Conservation (phyloP, 2,888 invertebrate genomes). For the Seira ritae region DNA sequence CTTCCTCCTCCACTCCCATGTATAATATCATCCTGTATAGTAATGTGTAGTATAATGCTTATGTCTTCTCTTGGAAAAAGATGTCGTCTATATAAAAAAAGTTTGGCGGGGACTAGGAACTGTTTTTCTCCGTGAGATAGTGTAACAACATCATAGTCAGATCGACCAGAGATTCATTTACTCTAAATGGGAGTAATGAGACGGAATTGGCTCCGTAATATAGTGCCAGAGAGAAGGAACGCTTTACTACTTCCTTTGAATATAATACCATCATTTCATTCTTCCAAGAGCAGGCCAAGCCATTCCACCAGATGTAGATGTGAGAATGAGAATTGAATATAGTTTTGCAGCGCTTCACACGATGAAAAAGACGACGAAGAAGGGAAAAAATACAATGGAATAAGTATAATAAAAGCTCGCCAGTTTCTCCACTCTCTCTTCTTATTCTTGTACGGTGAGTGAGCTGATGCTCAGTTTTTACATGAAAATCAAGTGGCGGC, state of each 20-base stretch:
- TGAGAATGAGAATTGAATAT: conserved; percentile 3
- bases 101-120: not conserved
- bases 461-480: too few relatives aligned
- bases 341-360: not conserved
- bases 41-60: not conserved
- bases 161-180: conserved; percentile 63
- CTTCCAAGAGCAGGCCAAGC: not conserved
- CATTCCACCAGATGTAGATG: not conserved
- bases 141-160: conserved; percentile 45
- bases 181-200: conserved; percentile 72
- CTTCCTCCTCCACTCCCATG: conserved; percentile 15
- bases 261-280: conserved; percentile 7
- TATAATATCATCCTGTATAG: not conserved
- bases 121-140: not conserved
- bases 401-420: too few relatives aligned
- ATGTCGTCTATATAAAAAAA: not conserved
- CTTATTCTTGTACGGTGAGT: too few relatives aligned
- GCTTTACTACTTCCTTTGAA: conserved; percentile 8
- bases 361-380: too few relatives aligned
- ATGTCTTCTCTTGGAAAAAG: conserved; percentile 5
- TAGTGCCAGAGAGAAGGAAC: not conserved
- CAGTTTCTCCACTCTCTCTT: too few relatives aligned
- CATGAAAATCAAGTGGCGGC: too few relatives aligned
- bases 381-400: too few relatives aligned
- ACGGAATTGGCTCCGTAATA: conserved; percentile 68